Base-by-base conservation (phyloP, 2,797 vertebrate genomes). In the Semotilus atromaculatus region DNA sequence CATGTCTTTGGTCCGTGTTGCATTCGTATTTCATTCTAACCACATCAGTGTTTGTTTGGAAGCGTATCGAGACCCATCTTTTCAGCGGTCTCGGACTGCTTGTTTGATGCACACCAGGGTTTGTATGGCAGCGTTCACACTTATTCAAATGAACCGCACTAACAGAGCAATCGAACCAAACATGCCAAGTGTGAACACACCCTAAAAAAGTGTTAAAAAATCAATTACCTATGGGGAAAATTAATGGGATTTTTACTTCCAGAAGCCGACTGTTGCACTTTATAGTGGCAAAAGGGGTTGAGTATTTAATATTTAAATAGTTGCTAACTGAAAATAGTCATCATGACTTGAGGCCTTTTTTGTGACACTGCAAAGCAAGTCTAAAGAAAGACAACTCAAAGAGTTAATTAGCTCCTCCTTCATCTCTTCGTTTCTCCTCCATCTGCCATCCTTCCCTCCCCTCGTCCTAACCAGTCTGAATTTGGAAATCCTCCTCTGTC, bases 291-390 rank as follows among this genome's bases (percentile, higher is more conserved):
- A 62, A 76, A 58, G 6, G 45, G 34, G 55, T 26, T 64, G 36
- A 38, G 5, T 40, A 48, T 31, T 60, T 4, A 29, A 31, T 40
- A 62, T 62, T 43, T n/a, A 18, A 71, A 68, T 43, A 26, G 21
- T 29, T 14, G 29, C 26, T 82, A 45, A 64, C n/a, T 78, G 0
- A 58, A 19, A 10, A 66, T 68, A 45, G 45, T 48, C 36, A 40
- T 70, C 11, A 62, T 53, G 40, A 53, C 14, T 51, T 43, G 34
- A 86, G 62, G 64, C 70, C 18, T 80, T 75, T 78, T 66, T 21
- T 80, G 81, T 79, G 70, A 80, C 80, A 83, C 86, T 75, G 81
- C 76, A 74, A 70, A 66, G 75, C 76, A 80, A 77, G 68, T 26
- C 81, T 73, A 43, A 26, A 58, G 81, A 83, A 64, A 80, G 76